These are phyloP conservation scores for Zonitis immaculata DNA, from an alignment of 2,888 invertebrate species.

Conservation along the genomic window DNA sequence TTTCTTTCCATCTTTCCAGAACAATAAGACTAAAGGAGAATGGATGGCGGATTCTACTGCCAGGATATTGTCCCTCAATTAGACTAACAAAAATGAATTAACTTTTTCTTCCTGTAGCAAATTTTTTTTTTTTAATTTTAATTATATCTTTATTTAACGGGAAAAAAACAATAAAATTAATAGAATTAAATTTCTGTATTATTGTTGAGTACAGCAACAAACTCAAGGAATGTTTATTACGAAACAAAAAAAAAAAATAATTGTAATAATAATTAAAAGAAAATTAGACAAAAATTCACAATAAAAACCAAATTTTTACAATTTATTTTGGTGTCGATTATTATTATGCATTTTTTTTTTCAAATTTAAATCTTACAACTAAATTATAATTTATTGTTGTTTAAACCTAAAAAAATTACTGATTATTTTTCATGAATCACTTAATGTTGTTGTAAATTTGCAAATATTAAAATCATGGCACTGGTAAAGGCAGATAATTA, in stretches of 20 bases:
- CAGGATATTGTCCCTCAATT: background rate
- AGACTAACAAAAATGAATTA: background rate
- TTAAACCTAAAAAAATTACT: slow-evolving; percentile 17
- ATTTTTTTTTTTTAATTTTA: too few species aligned
- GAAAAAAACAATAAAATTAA: background rate
- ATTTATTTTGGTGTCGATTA: slow-evolving; percentile 27
- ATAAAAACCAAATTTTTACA: slow-evolving; percentile 17
- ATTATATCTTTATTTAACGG: background rate
- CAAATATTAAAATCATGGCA: slow-evolving; percentile 23
- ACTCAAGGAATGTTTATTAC: slow-evolving; percentile 23
- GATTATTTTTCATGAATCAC: background rate
- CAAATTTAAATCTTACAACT: slow-evolving; percentile 22
- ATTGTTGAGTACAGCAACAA: background rate
- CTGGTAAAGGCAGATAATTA: slow-evolving; percentile 17
- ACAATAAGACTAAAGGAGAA: slow-evolving; percentile 1
- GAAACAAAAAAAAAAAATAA: slow-evolving; percentile 16
- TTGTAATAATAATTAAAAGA: too few species aligned
- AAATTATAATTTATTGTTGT: slow-evolving; percentile 23
- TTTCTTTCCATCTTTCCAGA: too few species aligned
- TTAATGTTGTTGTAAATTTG: slow-evolving; percentile 2
- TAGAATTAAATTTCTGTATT: background rate
- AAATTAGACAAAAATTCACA: slow-evolving; percentile 7
- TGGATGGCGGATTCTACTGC: background rate
- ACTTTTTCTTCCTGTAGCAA: background rate
- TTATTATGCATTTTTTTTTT: slow-evolving; percentile 1